phyloP scores from a whole-genome alignment of 2,797 vertebrate species.

The Sphenopsis melanotis region DNA sequence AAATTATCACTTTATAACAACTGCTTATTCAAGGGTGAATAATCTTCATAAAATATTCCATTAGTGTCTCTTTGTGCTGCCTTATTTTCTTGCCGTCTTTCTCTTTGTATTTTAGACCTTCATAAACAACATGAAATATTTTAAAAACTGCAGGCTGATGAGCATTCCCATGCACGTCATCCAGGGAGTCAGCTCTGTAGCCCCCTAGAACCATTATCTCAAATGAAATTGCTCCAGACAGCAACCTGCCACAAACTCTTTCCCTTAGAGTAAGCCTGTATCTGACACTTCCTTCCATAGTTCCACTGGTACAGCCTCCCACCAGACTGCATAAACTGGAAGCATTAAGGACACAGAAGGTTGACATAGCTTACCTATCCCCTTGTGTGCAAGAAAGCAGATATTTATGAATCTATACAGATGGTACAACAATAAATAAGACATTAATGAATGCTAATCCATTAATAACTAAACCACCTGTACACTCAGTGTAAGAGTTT shows the following conservation, averaged over 20 bases:
- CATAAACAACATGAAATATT: constrained; percentile 22
- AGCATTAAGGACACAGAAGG: neutral
- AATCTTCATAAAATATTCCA: constrained; percentile 39
- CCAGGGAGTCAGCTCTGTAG: neutral
- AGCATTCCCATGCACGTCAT: neutral
- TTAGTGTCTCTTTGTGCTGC: neutral
- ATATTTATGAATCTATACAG: neutral
- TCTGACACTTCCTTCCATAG: neutral
- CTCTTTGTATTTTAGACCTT: neutral
- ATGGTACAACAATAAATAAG: neutral
- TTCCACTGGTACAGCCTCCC: neutral
- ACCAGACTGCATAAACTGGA: neutral
- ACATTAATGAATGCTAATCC: neutral
- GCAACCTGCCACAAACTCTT: neutral
- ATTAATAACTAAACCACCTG: neutral
- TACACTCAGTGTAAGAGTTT: neutral
- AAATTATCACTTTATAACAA: neutral
- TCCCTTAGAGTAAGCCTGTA: neutral
- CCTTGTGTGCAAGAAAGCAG: neutral
- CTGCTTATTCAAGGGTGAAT: constrained; percentile 9
- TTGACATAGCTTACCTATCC: neutral
- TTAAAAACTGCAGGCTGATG: neutral
- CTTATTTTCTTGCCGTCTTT: neutral
- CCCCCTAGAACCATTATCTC: neutral
- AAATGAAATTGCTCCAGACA: neutral